Evolutionary conservation across 2,888 invertebrate genomes (phyloP), one percentile per base, ranked within the genome.

Genomic region (Stenchaetothrips biformis): DNA sequence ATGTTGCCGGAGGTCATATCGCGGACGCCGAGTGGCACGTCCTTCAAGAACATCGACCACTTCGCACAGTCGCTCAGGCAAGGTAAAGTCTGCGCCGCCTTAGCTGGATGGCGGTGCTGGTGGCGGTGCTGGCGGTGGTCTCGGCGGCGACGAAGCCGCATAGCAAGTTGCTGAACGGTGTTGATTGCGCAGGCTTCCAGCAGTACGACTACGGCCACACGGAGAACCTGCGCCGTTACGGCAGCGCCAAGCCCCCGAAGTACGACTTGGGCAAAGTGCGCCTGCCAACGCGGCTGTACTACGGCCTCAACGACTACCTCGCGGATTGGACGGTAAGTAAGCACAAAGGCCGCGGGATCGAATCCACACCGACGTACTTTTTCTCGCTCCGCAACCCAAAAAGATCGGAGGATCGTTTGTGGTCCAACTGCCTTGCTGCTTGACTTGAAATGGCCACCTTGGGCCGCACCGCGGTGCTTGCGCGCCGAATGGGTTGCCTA

Each of bases 121-220:
- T 37, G 37, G 37, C 37, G 37, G 37, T 37, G 37, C 37, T 37
- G 37, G 2, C 37, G 37, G 37, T 37, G n/a, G 37, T 37, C 37
- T 4, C 37, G 1, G 37, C n/a, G n/a, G n/a, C n/a, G n/a, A n/a
- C n/a, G n/a, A n/a, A n/a, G n/a, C n/a, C n/a, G n/a, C n/a, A n/a
- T n/a, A 37, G 4, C 37, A 4, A 37, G 37, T 37, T 37, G 37
- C 37, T 37, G 6, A 49, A 53, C 74, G n/a, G 21, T 13, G n/a
- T 48, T 47, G 16, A 74, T 16, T n/a, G 27, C 74, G 80, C n/a
- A 4, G 79, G n/a, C 21, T 79, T 53, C 79, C 48, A n/a, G 47
- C 27, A 62, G 78, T 74, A 74, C 67, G 77, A 79, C 47, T 25
- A 77, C 37, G 67, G 59, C 21, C 21, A 47, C 1, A 7, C 9